Evolutionary conservation across 2,797 vertebrate genomes (phyloP).

Genomic region (Odontamblyopus lacepedii): DNA sequence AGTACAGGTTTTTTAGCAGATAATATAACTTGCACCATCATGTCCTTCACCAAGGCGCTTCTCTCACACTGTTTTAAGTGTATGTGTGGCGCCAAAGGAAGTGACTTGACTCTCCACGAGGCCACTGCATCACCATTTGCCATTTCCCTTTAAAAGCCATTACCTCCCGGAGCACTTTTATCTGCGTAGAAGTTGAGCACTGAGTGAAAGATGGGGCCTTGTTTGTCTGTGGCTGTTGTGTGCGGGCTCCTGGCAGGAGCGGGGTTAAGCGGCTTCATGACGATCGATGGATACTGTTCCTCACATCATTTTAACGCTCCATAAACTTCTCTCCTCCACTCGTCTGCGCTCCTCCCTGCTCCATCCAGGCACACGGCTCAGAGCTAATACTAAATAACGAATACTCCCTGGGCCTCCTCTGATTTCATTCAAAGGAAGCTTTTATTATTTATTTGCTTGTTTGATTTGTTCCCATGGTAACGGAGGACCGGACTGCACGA

Average conservation of each 20-base stretch:
- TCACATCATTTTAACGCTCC: conserved; percentile 52
- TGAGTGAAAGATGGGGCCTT: neutral
- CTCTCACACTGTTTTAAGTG: too few relatives aligned
- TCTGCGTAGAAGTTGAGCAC: neutral
- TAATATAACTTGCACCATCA: too few relatives aligned
- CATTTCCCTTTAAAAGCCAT: neutral
- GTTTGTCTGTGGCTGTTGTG: conserved; percentile 20
- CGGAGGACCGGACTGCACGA: conserved; percentile 20
- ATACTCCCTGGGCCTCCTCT: conserved; percentile 51
- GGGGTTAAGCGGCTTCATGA: conserved; percentile 29
- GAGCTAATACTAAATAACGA: conserved; percentile 41
- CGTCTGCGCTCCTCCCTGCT: conserved; percentile 20
- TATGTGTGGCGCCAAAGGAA: too few relatives aligned
- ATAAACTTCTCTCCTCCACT: conserved; percentile 43
- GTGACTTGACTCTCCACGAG: neutral
- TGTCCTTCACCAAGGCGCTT: too few relatives aligned
- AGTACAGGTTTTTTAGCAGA: too few relatives aligned
- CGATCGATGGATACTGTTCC: conserved; percentile 49
- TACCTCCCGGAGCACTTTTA: neutral
- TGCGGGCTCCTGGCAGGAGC: conserved; percentile 18
- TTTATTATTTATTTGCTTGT: conserved; percentile 8
- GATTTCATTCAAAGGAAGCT: conserved; percentile 37
- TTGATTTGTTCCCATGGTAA: conserved; percentile 5
- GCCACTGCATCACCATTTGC: neutral
- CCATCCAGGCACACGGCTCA: conserved; percentile 48